Evolutionary conservation across 2,888 invertebrate genomes (phyloP), one percentile per base, ranked within the genome.

Genomic region (Lasioglossum oenotherae): DNA sequence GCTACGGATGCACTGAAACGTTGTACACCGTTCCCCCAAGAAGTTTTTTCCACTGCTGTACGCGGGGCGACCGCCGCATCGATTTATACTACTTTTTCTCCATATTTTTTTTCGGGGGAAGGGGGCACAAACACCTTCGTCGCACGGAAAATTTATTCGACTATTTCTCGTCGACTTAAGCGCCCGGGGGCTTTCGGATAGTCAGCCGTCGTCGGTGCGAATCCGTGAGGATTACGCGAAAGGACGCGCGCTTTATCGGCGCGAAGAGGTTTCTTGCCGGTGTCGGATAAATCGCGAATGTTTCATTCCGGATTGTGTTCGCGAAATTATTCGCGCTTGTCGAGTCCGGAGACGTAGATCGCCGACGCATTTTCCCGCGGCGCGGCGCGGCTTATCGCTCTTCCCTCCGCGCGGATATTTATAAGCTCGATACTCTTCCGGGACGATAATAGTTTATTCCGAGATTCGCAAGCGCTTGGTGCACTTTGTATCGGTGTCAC

Each of bases 401-500:
- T 1, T 64, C 31, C 8, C 31, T 6, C 49, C 64, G 35, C 60
- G 71, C 64, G 8, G 64, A 76, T 80, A 76, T 85, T 85, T 85
- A 69, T 27, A 60, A 23, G 4, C 14, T 12, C 27, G n/a, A 8
- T 49, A 14, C 31, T 49, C 73, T 53, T 38, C 67, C 38, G 44
- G 53, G 2, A 4, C 77, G 85, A 85, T 81, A 81, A 81, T 23
- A 12, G 60, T 64, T 78, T 67, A 78, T 86, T 86, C 81, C 74
- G 78, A 86, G 81, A 81, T 64, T 53, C 49, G 35, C 38, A 23
- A 60, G 38, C 23, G 60, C n/a, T 23, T 6, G 85, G 71, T 46
- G 85, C 79, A 86, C 86, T 88, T 86, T 83, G 88, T 85, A 82
- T 78, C 80, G 77, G 46, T 81, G 83, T 84, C 81, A 82, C 73